These are phyloP conservation scores for Furcula furcula DNA, from an alignment of 2,888 invertebrate species.

Conservation along the genomic window DNA sequence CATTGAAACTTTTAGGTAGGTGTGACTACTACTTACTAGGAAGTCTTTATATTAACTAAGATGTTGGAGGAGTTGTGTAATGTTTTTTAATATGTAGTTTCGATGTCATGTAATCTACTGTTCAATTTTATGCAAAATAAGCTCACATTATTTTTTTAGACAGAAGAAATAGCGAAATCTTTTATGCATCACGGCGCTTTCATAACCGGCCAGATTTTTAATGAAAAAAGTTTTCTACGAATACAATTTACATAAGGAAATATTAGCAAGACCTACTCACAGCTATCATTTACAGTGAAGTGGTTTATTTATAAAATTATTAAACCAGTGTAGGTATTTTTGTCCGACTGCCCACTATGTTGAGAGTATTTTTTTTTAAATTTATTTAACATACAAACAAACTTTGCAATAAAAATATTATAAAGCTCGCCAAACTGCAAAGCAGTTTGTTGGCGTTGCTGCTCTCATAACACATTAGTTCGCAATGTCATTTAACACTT, in stretches of 20 bases:
- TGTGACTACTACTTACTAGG: constrained; percentile 26
- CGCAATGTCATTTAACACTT: too few species aligned
- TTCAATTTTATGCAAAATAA: constrained; percentile 7
- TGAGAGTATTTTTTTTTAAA: too few species aligned
- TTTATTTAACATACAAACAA: too few species aligned
- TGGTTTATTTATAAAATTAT: too few species aligned
- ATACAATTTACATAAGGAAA: constrained; percentile 61
- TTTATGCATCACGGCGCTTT: constrained; percentile 52
- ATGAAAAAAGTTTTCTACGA: constrained; percentile 59
- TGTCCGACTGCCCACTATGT: too few species aligned
- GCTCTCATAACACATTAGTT: too few species aligned
- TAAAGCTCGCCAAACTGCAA: too few species aligned
- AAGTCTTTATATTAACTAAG: constrained; percentile 23
- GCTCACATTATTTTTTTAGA: constrained; percentile 17
- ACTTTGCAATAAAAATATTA: too few species aligned
- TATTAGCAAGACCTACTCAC: constrained; percentile 31
- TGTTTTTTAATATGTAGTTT: constrained; percentile 5
- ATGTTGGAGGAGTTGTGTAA: neutral
- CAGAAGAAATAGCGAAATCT: constrained; percentile 39
- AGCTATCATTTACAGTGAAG: too few species aligned
- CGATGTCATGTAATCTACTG: neutral
- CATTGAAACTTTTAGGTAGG: constrained; percentile 39
- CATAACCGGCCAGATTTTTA: constrained; percentile 52
- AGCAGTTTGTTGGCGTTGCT: too few species aligned
- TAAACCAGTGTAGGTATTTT: too few species aligned